These are phyloP conservation scores for Caenorhabditis remanei DNA, from an alignment of 1,140 invertebrate species.

Conservation along the genomic window DNA sequence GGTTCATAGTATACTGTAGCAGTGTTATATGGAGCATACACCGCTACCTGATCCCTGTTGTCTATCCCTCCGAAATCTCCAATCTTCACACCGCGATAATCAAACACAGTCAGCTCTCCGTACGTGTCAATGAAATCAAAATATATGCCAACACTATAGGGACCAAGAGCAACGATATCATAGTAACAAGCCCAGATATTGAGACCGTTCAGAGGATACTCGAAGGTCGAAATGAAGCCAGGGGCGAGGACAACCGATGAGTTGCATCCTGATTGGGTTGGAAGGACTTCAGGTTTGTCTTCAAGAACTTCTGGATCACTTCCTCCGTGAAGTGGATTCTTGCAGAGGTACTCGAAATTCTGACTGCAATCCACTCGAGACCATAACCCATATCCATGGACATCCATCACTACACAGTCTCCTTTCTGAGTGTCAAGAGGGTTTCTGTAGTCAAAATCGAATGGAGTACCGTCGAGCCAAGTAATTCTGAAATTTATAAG, in stretches of 20 bases:
- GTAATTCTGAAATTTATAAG: background rate
- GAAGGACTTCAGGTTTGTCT: background rate
- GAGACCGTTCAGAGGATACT: background rate
- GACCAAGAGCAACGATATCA: background rate
- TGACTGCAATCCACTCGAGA: background rate
- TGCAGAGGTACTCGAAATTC: background rate
- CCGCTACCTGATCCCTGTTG: too few relatives aligned
- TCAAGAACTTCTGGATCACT: background rate
- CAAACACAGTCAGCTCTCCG: too few relatives aligned
- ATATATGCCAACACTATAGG: too few relatives aligned
- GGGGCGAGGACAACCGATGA: background rate
- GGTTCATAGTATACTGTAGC: too few relatives aligned
- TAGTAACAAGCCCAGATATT: background rate
- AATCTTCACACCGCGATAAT: too few relatives aligned
- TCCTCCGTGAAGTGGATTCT: background rate
- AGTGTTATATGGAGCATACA: too few relatives aligned
- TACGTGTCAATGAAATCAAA: too few relatives aligned
- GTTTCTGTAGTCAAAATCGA: background rate
- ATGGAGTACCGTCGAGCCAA: background rate
- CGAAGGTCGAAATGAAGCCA: background rate
- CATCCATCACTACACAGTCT: background rate
- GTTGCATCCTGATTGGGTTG: background rate
- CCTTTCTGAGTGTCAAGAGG: background rate
- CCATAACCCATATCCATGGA: background rate
- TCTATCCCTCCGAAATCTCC: too few relatives aligned